Evolutionary conservation across 2,888 invertebrate genomes (phyloP).

Genomic region (Metopia argyrocephala): DNA sequence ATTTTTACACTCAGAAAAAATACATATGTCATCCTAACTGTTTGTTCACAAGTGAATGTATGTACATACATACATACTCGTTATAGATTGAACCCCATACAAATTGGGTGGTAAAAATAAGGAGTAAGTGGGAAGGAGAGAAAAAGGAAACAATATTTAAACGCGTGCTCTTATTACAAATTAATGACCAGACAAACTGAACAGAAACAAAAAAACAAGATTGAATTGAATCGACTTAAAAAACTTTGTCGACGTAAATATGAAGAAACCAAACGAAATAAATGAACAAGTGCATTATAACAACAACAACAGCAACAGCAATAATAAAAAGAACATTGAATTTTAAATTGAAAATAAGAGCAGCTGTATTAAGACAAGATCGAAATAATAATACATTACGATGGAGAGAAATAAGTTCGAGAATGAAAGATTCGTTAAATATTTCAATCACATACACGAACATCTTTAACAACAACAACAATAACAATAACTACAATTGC

Average conservation of each 20-base stretch:
- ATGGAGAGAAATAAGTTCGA: background rate
- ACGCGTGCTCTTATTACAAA: slow-evolving; percentile 63
- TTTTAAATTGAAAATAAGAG: slow-evolving; percentile 43
- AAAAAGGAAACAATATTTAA: slow-evolving; percentile 26
- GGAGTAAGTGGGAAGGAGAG: slow-evolving; percentile 14
- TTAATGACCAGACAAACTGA: slow-evolving; percentile 57
- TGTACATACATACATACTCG: background rate
- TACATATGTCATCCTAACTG: too few species aligned
- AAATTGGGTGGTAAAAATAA: slow-evolving; percentile 12
- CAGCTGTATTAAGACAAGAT: slow-evolving; percentile 51
- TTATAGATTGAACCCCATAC: background rate
- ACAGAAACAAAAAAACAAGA: slow-evolving; percentile 1
- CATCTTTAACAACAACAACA: background rate
- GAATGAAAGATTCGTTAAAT: slow-evolving; percentile 22
- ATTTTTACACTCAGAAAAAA: too few species aligned
- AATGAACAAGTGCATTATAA: slow-evolving; percentile 51
- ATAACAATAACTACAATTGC: background rate
- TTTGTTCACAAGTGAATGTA: too few species aligned
- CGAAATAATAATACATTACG: slow-evolving; percentile 12
- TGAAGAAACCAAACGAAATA: background rate
- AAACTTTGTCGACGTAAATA: slow-evolving; percentile 1
- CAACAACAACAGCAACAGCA: slow-evolving; percentile 2
- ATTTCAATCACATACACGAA: slow-evolving; percentile 23
- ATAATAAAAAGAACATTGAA: slow-evolving; percentile 15
- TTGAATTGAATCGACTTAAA: background rate